A percentile compares a stretch with the other conserved stretches of the same genome.
Evolutionary conservation across 2,113 vertebrate genomes (phyloP).

Genomic region (Barnardius zonarius): DNA sequence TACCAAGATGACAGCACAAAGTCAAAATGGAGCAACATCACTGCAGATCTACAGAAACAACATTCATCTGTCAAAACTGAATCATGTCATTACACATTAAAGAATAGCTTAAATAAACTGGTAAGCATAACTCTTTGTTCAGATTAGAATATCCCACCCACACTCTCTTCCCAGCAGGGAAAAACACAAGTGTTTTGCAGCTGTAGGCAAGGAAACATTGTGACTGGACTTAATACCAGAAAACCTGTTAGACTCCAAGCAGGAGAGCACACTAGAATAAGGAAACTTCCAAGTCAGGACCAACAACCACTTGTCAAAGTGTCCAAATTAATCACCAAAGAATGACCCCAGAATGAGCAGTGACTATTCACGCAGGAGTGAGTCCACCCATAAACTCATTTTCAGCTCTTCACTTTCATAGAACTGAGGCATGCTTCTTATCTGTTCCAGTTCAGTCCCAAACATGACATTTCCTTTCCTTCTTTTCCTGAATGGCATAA

Average conservation of each 20-base stretch:
- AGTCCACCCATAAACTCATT: neutral
- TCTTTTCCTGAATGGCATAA: neutral
- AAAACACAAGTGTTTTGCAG: neutral
- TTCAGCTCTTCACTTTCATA: neutral
- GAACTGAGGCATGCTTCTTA: neutral
- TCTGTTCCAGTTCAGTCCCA: neutral
- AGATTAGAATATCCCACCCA: conserved; percentile 16
- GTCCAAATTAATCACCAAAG: neutral
- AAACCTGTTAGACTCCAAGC: neutral
- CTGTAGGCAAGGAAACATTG: neutral
- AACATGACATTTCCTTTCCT: neutral
- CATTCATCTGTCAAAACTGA: conserved; percentile 47
- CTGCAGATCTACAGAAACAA: conserved; percentile 36
- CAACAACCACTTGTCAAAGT: neutral
- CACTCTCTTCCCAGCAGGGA: neutral
- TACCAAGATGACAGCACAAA: conserved; percentile 44
- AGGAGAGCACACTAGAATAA: accelerated
- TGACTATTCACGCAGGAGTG: accelerated
- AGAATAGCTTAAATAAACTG: conserved; percentile 22
- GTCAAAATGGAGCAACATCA: conserved; percentile 48
- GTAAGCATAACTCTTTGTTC: neutral
- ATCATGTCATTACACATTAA: conserved; percentile 1
- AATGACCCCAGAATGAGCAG: accelerated
- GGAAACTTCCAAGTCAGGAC: neutral
- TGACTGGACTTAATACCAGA: neutral